phyloP scores from a whole-genome alignment of 1,140 invertebrate species.

The Pseudoatta argentina region DNA sequence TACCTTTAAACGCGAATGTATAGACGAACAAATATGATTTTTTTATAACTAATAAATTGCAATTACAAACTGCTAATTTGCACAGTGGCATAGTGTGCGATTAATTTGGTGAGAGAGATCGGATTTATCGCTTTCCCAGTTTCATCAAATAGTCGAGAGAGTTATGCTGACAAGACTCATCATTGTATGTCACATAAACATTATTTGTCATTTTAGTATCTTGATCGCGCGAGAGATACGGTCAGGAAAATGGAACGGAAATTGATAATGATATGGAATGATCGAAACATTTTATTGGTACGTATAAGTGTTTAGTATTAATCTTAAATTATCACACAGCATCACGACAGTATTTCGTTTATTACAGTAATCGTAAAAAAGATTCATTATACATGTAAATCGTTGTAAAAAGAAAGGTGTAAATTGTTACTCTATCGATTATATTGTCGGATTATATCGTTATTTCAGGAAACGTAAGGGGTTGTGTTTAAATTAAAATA shows the following conservation, averaged over 20 bases:
- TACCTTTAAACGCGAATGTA: background rate
- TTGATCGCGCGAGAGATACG: slow-evolving; percentile 22
- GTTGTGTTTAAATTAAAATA: too few species aligned
- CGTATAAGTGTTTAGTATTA: slow-evolving; percentile 10
- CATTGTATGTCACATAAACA: background rate
- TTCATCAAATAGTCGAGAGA: slow-evolving; percentile 37
- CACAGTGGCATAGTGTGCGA: background rate
- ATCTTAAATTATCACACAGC: background rate
- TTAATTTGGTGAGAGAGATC: slow-evolving; percentile 15
- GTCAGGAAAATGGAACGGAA: slow-evolving; percentile 43
- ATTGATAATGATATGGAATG: slow-evolving; percentile 21
- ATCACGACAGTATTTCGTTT: too few species aligned
- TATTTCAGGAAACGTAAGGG: background rate
- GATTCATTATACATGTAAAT: background rate
- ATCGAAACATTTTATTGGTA: slow-evolving; percentile 27
- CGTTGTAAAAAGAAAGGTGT: background rate
- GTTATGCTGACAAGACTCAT: slow-evolving; percentile 4
- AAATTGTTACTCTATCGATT: background rate
- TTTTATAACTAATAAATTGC: slow-evolving; percentile 9
- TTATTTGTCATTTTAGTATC: slow-evolving; percentile 39
- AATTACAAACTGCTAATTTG: slow-evolving; percentile 23
- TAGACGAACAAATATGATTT: background rate
- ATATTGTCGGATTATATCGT: background rate
- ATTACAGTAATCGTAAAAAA: background rate
- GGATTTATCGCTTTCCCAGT: slow-evolving; percentile 49